Conservation (phyloP, 2,113 vertebrate species). For the Microcebus tavaratra region DNA sequence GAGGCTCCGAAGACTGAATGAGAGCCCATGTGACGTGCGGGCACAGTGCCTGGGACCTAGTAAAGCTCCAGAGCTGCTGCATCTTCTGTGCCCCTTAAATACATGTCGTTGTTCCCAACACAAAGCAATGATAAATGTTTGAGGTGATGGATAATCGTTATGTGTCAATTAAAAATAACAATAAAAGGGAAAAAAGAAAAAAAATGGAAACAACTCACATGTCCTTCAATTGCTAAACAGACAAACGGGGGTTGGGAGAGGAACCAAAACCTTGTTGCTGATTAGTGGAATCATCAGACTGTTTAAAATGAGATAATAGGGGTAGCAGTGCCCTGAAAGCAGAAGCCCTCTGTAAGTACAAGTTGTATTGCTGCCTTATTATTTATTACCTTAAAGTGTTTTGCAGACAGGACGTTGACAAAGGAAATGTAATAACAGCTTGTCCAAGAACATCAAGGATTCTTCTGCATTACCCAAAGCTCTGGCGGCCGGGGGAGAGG, state of each 20-base stretch:
- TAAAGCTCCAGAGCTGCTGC: not conserved
- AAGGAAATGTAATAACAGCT: slow-evolving; percentile 6
- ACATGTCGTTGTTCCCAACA: not conserved
- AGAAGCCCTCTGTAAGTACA: not conserved
- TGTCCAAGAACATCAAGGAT: not conserved
- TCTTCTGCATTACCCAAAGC: not conserved
- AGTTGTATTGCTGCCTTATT: not conserved
- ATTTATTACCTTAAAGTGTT: not conserved
- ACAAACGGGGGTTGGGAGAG: not conserved
- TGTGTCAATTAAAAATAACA: not conserved
- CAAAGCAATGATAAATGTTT: not conserved
- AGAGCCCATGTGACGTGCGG: accelerated
- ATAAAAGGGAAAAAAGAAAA: not conserved
- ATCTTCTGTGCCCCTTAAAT: accelerated
- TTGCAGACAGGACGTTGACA: not conserved
- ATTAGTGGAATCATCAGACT: not conserved
- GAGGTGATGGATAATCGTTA: not conserved
- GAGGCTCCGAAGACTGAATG: not conserved
- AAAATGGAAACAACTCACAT: not conserved
- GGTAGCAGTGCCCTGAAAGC: not conserved
- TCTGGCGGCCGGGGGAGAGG: not conserved
- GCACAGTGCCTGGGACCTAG: accelerated
- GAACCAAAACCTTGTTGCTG: not conserved
- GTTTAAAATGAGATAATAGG: not conserved
- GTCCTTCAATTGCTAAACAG: not conserved